Percentiles rank a stretch among this genome's conserved stretches.
Evolutionary conservation across 37 sponge, comb jelly and placozoan species (phyloP).

Genomic region (Ianthella basta): DNA sequence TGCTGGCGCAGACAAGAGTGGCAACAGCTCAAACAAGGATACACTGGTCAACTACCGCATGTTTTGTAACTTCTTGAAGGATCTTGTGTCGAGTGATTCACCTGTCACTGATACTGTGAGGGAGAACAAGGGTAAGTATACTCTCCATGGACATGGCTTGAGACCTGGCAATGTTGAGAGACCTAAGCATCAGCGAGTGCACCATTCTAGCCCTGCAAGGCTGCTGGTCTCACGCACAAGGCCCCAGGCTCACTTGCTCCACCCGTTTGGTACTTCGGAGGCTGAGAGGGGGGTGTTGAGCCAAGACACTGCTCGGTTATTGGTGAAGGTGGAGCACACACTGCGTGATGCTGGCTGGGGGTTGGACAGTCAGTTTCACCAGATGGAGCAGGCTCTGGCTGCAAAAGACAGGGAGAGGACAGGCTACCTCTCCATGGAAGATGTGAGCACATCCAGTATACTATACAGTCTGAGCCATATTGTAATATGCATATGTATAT

Average conservation of each 20-base stretch:
- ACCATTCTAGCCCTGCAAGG: background rate
- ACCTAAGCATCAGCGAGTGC: background rate
- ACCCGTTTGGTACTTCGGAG: background rate
- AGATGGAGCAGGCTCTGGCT: background rate
- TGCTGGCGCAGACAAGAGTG: background rate
- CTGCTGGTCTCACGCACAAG: background rate
- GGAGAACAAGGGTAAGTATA: too few species aligned
- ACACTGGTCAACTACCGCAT: too few species aligned
- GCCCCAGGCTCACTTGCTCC: background rate
- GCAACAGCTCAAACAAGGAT: too few species aligned
- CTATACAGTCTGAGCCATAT: too few species aligned
- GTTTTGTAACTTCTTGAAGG: too few species aligned
- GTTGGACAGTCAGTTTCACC: background rate
- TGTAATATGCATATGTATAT: too few species aligned
- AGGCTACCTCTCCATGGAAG: background rate
- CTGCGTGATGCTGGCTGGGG: conserved; percentile 11
- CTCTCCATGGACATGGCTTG: too few species aligned
- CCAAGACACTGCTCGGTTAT: background rate
- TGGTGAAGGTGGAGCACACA: conserved; percentile 10
- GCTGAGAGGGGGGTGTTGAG: background rate
- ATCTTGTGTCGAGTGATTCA: too few species aligned
- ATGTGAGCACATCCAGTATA: background rate
- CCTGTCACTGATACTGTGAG: too few species aligned
- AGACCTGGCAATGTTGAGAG: too few species aligned
- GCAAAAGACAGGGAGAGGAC: background rate